These are phyloP conservation scores for Enteromius paludinosus DNA, from an alignment of 2,797 vertebrate species.

Conservation along the genomic window DNA sequence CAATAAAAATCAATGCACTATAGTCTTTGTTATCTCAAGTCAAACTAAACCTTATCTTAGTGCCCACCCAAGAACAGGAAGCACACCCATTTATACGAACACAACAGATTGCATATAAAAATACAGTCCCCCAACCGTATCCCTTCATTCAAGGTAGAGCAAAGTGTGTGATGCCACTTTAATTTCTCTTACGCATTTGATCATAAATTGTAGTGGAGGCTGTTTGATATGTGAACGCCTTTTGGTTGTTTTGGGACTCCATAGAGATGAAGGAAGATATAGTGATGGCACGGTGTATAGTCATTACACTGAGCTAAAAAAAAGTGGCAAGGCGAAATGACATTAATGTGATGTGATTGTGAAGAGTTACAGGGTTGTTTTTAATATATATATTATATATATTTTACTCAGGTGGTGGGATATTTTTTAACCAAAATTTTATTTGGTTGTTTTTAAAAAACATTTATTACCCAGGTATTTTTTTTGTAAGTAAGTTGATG, in stretches of 20 bases:
- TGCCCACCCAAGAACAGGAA: slow-evolving; percentile 45
- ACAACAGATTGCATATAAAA: background rate
- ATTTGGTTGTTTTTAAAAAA: too few species aligned
- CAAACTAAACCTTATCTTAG: slow-evolving; percentile 11
- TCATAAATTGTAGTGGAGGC: slow-evolving; percentile 64
- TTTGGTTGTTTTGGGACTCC: slow-evolving; percentile 51
- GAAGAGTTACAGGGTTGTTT: too few species aligned
- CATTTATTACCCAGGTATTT: too few species aligned
- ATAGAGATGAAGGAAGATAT: slow-evolving; percentile 49
- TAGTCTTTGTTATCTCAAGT: background rate
- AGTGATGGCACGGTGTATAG: slow-evolving; percentile 16
- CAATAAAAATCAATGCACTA: background rate
- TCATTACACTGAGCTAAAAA: slow-evolving; percentile 42
- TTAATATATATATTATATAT: too few species aligned
- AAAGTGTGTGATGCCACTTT: background rate
- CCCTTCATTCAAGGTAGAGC: slow-evolving; percentile 14
- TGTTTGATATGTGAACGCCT: slow-evolving; percentile 47
- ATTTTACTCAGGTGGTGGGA: too few species aligned
- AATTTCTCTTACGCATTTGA: slow-evolving; percentile 71
- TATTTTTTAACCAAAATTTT: too few species aligned
- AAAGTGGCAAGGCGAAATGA: background rate
- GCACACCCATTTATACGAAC: slow-evolving; percentile 41
- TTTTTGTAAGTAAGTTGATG: too few species aligned
- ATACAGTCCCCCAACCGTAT: slow-evolving; percentile 58
- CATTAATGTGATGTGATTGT: background rate